Evolutionary conservation across 2,113 vertebrate genomes (phyloP).

Genomic region (Heterotis niloticus): DNA sequence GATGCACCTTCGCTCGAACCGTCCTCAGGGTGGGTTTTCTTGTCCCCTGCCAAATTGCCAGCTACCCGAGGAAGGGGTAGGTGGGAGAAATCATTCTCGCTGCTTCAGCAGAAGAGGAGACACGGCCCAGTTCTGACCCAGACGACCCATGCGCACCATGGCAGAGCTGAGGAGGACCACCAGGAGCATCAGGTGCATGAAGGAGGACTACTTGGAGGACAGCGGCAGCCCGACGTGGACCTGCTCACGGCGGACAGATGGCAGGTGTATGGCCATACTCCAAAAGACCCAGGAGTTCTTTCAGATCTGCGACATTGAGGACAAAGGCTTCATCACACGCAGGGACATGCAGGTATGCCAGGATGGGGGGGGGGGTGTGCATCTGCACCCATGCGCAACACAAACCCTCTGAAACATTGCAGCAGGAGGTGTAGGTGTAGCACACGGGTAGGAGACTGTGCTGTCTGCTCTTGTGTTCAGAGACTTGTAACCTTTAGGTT

Average conservation of each 20-base stretch:
- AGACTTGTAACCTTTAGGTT: too few relatives aligned
- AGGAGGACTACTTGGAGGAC: conserved; percentile 5
- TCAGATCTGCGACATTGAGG: conserved; percentile 81
- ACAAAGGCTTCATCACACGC: conserved; percentile 80
- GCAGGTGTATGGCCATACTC: conserved; percentile 55
- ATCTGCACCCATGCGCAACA: not conserved
- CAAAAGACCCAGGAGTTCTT: conserved; percentile 83
- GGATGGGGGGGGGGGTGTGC: not conserved
- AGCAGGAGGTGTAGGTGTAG: not conserved
- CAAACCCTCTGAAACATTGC: too few relatives aligned
- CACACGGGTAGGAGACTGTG: too few relatives aligned
- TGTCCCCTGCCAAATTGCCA: conserved; percentile 31
- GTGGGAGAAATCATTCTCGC: not conserved
- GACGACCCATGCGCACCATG: conserved; percentile 46
- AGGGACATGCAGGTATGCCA: conserved; percentile 83
- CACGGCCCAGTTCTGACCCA: not conserved
- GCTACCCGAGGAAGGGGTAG: conserved; percentile 45
- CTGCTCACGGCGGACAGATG: conserved; percentile 24
- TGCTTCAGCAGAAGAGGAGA: not conserved
- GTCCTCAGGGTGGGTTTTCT: conserved; percentile 45
- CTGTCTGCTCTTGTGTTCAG: too few relatives aligned
- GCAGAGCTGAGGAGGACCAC: conserved; percentile 40
- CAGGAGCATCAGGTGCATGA: conserved; percentile 15
- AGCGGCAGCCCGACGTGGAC: conserved; percentile 20
- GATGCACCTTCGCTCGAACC: conserved; percentile 54